Base-by-base conservation (phyloP, 2,797 vertebrate genomes). In the Melanogrammus aeglefinus region DNA sequence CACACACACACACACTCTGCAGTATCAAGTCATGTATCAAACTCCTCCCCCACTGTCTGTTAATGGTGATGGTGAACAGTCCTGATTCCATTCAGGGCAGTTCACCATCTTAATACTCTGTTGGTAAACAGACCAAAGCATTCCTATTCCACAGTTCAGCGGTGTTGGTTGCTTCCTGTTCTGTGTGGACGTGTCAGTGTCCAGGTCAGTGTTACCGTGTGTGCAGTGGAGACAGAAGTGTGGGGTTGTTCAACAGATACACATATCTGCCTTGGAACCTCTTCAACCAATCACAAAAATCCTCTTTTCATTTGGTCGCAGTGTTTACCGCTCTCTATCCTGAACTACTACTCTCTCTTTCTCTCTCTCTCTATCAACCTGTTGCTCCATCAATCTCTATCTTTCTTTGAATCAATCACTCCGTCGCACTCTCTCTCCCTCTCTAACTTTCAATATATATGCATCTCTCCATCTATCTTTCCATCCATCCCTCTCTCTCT, bases 21-120 rank as follows among this genome's bases (percentile, higher is more conserved):
- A 57, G 27, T 57, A 29, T 72, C 75, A 16, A 24, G 51, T 24
- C 16, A 2, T 24, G 12, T 51, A 44, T 1, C 13, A 39, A 75
- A 77, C 81, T 76, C 69, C 41, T 77, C 77, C 63, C 39, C 69
- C 41, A 57, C 73, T 81, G 79, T 71, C 24, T 51, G 21, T 44
- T 63, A 2, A 44, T 12, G 41, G 41, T 12, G 13, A 44, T 44
- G 12, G 41, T 44, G 41, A 44, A 44, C 41, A 13, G 41, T 44
- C 41, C 41, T 44, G 41, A 2, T 44, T 44, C 41, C 41, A 14
- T 44, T 44, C 41, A 44, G 41, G 12, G 14, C 12, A 2, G 12
- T 44, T 44, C 41, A 44, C 41, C 2, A 14, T 12, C 41, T 12
- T 44, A 44, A 12, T 21, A 18, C 18, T 57, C 7, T n/a, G n/a